Conservation (phyloP, 2,797 vertebrate genomes). For the Danio albolineatus region DNA sequence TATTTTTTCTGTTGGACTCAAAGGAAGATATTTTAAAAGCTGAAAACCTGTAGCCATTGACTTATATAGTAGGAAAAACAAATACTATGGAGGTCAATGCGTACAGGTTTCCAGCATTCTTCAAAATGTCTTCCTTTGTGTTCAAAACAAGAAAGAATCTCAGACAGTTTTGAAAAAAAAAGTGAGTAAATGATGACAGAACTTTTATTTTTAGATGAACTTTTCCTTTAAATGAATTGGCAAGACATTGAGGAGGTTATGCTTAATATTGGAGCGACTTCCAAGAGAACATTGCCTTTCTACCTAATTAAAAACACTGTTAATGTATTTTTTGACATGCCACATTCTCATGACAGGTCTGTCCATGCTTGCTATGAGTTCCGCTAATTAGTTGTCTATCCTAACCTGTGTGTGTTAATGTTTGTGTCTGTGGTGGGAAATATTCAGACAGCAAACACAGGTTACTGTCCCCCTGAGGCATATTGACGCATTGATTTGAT, state of each 20-base stretch:
- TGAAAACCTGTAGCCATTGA: too few species aligned
- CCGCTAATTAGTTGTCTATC: conserved; percentile 12
- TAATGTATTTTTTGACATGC: conserved; percentile 30
- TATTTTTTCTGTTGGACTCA: too few species aligned
- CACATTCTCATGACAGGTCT: conserved; percentile 15
- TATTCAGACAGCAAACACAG: conserved; percentile 43
- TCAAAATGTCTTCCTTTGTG: too few species aligned
- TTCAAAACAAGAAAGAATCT: too few species aligned
- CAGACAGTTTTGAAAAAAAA: too few species aligned
- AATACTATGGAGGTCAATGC: too few species aligned
- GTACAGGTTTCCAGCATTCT: too few species aligned
- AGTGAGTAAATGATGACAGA: too few species aligned
- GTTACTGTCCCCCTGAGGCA: conserved; percentile 52
- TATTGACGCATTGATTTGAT: conserved; percentile 54
- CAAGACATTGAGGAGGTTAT: background rate
- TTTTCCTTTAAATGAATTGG: too few species aligned
- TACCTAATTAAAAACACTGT: conserved; percentile 21
- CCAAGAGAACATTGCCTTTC: background rate
- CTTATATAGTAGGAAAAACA: too few species aligned
- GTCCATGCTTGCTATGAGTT: background rate
- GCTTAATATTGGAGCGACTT: background rate
- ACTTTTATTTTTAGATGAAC: too few species aligned
- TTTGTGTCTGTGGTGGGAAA: conserved; percentile 55
- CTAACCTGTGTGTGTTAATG: conserved; percentile 30
- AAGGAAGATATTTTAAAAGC: too few species aligned